Evolutionary conservation across 2,888 invertebrate species (phyloP).

Genomic region (Ennomos fuscantarius): DNA sequence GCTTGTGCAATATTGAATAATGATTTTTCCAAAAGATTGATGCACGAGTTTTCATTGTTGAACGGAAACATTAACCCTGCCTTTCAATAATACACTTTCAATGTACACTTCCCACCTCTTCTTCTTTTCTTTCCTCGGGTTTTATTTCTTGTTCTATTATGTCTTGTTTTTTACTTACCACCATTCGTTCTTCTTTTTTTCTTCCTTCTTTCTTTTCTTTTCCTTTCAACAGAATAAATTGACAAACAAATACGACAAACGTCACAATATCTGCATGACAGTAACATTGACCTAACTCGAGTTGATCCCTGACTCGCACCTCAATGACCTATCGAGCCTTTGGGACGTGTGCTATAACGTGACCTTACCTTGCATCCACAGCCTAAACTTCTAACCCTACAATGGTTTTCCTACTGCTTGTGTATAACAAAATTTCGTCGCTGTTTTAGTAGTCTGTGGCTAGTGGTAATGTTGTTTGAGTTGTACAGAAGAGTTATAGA

Average conservation of each 20-base stretch:
- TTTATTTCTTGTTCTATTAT: too few relatives aligned
- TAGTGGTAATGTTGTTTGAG: conserved; percentile 51
- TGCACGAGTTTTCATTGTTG: too few relatives aligned
- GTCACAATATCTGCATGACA: conserved; percentile 71
- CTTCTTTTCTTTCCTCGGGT: too few relatives aligned
- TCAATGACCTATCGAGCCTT: conserved; percentile 68
- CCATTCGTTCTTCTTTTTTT: too few relatives aligned
- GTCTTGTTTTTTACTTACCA: too few relatives aligned
- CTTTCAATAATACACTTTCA: too few relatives aligned
- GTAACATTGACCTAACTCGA: conserved; percentile 71
- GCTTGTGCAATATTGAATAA: too few relatives aligned
- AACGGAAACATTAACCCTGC: too few relatives aligned
- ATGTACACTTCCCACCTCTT: too few relatives aligned
- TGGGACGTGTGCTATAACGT: conserved; percentile 66
- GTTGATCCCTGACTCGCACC: conserved; percentile 64
- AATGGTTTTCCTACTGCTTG: conserved; percentile 31
- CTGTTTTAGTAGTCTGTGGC: conserved; percentile 46
- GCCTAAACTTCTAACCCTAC: conserved; percentile 17
- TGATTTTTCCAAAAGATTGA: too few relatives aligned
- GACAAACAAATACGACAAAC: conserved; percentile 60
- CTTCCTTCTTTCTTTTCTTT: neutral
- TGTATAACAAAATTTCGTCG: conserved; percentile 9
- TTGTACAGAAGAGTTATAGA: conserved; percentile 68
- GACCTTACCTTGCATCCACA: conserved; percentile 51
- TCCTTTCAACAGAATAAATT: conserved; percentile 38